Conservation (phyloP, 2,888 invertebrate genomes). For the Pristionchus maxplancki region DNA sequence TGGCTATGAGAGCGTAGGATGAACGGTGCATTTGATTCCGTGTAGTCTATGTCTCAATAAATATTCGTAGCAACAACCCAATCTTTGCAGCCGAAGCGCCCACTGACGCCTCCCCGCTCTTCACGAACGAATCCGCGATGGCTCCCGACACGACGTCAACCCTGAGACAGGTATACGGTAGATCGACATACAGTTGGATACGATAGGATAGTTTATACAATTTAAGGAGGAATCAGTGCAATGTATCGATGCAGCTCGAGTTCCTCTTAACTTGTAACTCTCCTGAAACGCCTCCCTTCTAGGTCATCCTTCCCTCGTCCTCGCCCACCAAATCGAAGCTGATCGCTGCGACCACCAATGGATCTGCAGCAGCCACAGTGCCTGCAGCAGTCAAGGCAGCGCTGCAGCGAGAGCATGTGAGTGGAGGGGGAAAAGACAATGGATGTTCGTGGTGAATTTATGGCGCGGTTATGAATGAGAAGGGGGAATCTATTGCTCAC, state of each 20-base stretch:
- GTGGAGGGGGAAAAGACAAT: too few species aligned
- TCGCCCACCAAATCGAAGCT: neutral
- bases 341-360: neutral
- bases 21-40: neutral
- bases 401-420: constrained; percentile 13
- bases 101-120: neutral
- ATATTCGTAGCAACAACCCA: neutral
- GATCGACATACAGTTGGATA: neutral
- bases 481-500: too few species aligned
- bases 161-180: constrained; percentile 40
- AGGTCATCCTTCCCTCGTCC: constrained; percentile 5
- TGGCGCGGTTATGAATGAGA: too few species aligned
- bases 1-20: neutral
- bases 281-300: neutral
- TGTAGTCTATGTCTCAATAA: neutral
- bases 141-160: constrained; percentile 41
- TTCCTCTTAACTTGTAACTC: neutral
- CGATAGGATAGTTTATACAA: neutral
- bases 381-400: neutral
- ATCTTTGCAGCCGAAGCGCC: constrained; percentile 41
- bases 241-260: too few species aligned
- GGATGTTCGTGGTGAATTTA: too few species aligned
- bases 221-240: too few species aligned
- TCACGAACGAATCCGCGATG: neutral
- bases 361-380: constrained; percentile 6